phyloP scores from a whole-genome alignment of 2,113 vertebrate species.

The Herpailurus yagouaroundi region DNA sequence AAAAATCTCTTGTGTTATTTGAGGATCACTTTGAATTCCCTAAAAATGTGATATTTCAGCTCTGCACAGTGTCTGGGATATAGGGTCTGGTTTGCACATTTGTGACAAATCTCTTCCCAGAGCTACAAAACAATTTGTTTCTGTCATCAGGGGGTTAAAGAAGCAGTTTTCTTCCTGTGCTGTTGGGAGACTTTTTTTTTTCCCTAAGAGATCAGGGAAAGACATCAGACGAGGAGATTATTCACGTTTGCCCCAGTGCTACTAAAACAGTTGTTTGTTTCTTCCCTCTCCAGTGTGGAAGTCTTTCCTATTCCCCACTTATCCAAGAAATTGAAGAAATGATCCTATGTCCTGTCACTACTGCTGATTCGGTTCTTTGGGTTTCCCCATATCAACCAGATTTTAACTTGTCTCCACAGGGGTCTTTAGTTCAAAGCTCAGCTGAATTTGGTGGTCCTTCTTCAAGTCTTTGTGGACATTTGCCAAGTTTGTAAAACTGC shows the following conservation, averaged over 20 bases:
- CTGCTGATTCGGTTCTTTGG: not conserved
- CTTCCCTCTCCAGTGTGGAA: not conserved
- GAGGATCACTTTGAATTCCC: constrained; percentile 59
- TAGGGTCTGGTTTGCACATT: constrained; percentile 83
- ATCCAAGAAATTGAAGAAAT: constrained; percentile 27
- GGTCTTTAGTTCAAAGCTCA: constrained; percentile 43
- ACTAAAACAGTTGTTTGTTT: constrained; percentile 52
- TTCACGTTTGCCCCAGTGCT: constrained; percentile 65
- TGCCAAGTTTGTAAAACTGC: constrained; percentile 69
- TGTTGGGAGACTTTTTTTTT: constrained; percentile 64
- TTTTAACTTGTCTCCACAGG: not conserved
- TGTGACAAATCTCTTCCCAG: constrained; percentile 71
- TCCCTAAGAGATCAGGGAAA: constrained; percentile 74
- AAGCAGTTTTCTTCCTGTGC: constrained; percentile 79
- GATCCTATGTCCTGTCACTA: not conserved
- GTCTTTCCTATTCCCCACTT: constrained; percentile 53
- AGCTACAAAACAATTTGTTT: constrained; percentile 78
- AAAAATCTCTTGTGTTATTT: constrained; percentile 55
- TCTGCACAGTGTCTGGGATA: constrained; percentile 50
- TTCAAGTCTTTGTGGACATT: constrained; percentile 61
- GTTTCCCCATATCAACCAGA: not conserved
- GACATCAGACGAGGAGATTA: constrained; percentile 74
- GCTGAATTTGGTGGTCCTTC: constrained; percentile 69
- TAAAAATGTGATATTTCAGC: constrained; percentile 33
- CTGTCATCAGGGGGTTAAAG: constrained; percentile 82